Percentiles rank a stretch among this genome's conserved stretches.
phyloP scores from a whole-genome alignment of 2,113 vertebrate species.

The Chascanopsetta lugubris region DNA sequence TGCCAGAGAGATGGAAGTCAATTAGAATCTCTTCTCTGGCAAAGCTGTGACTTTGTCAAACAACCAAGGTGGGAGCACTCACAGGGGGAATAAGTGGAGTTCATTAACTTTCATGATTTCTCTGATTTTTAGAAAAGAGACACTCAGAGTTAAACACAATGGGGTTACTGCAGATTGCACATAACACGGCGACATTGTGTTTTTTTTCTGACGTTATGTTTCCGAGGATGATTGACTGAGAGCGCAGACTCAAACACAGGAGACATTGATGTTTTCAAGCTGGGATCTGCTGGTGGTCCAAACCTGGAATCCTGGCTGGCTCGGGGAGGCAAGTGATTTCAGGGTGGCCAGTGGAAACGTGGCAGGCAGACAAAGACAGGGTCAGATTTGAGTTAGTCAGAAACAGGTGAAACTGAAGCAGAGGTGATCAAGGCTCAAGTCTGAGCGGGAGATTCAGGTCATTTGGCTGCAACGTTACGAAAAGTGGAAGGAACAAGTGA shows the following conservation, averaged over 20 bases:
- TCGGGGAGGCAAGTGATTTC: background rate
- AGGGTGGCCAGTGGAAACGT: background rate
- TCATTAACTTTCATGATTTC: constrained; percentile 10
- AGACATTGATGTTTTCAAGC: too few relatives aligned
- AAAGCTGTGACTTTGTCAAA: constrained; percentile 21
- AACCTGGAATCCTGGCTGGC: too few relatives aligned
- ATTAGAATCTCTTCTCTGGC: constrained; percentile 14
- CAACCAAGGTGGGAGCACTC: constrained; percentile 30
- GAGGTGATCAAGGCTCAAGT: background rate
- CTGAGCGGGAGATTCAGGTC: background rate
- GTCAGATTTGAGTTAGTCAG: background rate
- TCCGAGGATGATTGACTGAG: too few relatives aligned
- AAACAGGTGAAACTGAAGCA: background rate
- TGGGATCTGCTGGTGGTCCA: too few relatives aligned
- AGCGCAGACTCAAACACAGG: too few relatives aligned
- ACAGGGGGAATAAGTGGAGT: constrained; percentile 2
- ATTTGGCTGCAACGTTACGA: background rate
- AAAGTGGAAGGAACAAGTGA: too few relatives aligned
- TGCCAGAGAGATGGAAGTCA: background rate
- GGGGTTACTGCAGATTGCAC: background rate
- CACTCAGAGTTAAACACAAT: background rate
- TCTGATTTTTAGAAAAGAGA: constrained; percentile 8
- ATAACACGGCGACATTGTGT: constrained; percentile 2
- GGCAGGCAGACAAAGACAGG: background rate
- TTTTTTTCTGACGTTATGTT: too few relatives aligned